These are phyloP conservation scores for Drosophila nigricruria DNA, from an alignment of 2,888 invertebrate genomes.

Conservation along the genomic window DNA sequence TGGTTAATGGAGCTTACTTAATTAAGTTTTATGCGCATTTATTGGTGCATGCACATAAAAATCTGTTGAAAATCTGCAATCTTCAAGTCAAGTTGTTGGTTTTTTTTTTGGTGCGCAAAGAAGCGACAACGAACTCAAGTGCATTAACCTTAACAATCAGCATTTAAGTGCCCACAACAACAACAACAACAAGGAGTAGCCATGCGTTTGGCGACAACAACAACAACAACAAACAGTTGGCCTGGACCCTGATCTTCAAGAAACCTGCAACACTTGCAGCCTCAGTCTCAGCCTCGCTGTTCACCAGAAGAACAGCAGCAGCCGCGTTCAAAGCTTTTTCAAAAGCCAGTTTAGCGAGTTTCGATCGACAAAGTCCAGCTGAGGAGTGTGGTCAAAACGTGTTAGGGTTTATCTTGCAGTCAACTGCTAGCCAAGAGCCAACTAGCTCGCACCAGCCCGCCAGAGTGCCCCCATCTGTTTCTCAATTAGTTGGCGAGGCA, in stretches of 20 bases:
- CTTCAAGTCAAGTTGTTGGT: constrained; percentile 36
- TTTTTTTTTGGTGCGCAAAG: constrained; percentile 74
- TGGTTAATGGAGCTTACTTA: constrained; percentile 35
- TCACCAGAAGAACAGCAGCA: constrained; percentile 14
- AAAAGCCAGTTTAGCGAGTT: constrained; percentile 78
- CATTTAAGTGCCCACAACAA: constrained; percentile 69
- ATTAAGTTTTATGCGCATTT: constrained; percentile 55
- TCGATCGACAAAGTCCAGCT: constrained; percentile 58
- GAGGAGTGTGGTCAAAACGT: constrained; percentile 58
- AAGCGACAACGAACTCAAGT: constrained; percentile 82
- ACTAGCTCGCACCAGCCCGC: neutral
- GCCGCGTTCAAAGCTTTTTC: constrained; percentile 42
- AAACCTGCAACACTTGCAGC: constrained; percentile 73
- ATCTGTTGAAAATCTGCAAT: constrained; percentile 51
- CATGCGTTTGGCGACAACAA: constrained; percentile 80
- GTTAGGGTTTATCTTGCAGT: constrained; percentile 55
- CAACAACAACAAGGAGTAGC: constrained; percentile 39
- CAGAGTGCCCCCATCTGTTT: neutral
- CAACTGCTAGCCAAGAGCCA: constrained; percentile 11
- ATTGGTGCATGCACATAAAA: constrained; percentile 60
- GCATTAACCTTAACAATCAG: constrained; percentile 82
- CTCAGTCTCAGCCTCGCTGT: constrained; percentile 11
- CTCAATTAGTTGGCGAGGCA: constrained; percentile 37
- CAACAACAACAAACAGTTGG: constrained; percentile 55
- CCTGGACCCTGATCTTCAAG: constrained; percentile 79